phyloP scores from a whole-genome alignment of 2,797 vertebrate genomes.

The Tangara arthus region DNA sequence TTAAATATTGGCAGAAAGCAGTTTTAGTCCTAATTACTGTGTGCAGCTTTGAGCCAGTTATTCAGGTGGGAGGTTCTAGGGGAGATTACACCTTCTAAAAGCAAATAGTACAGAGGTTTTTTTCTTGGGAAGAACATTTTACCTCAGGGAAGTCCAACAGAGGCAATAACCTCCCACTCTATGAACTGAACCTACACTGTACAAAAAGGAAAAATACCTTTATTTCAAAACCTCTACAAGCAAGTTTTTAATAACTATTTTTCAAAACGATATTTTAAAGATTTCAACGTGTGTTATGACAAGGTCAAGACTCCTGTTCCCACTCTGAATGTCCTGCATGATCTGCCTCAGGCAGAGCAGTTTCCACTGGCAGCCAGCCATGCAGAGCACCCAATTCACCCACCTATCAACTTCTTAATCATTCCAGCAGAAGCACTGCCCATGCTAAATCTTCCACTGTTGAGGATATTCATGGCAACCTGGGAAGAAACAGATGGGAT shows the following conservation, averaged over 20 bases:
- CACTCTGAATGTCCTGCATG: neutral
- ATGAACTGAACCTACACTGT: neutral
- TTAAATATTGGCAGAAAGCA: neutral
- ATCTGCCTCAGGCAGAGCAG: neutral
- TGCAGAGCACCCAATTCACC: neutral
- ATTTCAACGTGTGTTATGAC: neutral
- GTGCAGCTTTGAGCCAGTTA: neutral
- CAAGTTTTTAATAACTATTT: neutral
- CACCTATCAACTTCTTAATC: constrained; percentile 94
- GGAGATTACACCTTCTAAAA: neutral
- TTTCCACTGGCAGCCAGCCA: neutral
- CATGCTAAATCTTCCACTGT: constrained; percentile 95
- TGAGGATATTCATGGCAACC: constrained; percentile 95
- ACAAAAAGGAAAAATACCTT: neutral
- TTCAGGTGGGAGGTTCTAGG: neutral
- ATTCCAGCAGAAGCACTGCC: constrained; percentile 88
- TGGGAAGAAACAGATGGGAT: constrained; percentile 26
- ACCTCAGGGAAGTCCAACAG: neutral
- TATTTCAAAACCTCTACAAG: neutral
- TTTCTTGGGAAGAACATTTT: neutral
- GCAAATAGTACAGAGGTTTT: neutral
- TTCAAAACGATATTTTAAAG: neutral
- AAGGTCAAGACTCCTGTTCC: neutral
- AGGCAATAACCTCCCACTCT: neutral
- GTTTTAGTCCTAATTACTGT: neutral